Base-by-base conservation (phyloP, 1,140 invertebrate genomes). In the Ephestia elutella region DNA sequence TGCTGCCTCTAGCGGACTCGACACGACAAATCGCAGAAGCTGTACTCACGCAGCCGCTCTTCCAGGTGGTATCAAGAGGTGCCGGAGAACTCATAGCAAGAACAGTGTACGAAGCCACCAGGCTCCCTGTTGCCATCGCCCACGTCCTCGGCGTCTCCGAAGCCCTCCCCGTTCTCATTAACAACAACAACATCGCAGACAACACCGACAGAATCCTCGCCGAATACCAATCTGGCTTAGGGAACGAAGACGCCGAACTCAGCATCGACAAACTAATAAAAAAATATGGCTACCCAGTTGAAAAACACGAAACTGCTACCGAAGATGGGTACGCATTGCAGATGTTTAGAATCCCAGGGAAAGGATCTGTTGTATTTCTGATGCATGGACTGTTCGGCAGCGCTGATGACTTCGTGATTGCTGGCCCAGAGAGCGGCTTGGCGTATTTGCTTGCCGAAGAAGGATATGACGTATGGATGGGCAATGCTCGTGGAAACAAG, bases 391-490 rank as follows among this genome's bases (percentile, higher is more conserved):
- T 95, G 5, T 70, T 94, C 0, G 90, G 89, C 0, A 92, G 90
- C 58, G 92, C 93, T 3, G 90, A 92, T 4, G 93, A 94, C 73
- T 96, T 90, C 88, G 75, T 95, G 9, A 69, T 93, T 1, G 80
- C 90, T 30, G 91, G 92, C 18, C 91, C 91, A 13, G 85, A 91
- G 17, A 92, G 92, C 67, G 90, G 89, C 0, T 72, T 95, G 15
- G 92, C 89, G 1, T 93, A 90, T 66, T 67, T 90, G n/a, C 73
- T 94, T 18, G 89, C 92, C 0, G 91, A 93, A 62, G 68, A 80
- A 60, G 92, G 92, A 2, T 94, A 92, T 63, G 93, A 95, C 69
- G 92, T 95, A 2, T 95, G 93, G 93, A 66, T 94, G 65, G 90
- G 92, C 4, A 95, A 95, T 71, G 85, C 87, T 13, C 84, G 93